Percentiles rank a stretch among this genome's conserved stretches.
phyloP scores from a whole-genome alignment of 2,113 vertebrate species.

The Calypte anna region DNA sequence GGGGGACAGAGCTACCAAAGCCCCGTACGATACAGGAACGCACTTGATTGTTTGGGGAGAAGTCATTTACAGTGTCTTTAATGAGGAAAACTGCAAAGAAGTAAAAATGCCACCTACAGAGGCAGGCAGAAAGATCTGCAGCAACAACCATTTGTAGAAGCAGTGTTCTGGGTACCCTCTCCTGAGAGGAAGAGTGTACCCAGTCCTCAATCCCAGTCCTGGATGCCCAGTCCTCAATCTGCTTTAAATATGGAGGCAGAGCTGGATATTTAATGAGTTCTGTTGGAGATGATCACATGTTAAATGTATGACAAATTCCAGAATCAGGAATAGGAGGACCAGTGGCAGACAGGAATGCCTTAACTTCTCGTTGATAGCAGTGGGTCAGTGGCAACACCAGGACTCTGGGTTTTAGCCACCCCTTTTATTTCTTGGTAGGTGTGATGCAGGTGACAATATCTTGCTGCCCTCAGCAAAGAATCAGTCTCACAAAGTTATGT shows the following conservation, averaged over 20 bases:
- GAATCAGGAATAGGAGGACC: not conserved
- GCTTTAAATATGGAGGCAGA: not conserved
- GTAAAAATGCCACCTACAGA: not conserved
- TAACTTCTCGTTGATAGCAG: not conserved
- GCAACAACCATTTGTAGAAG: not conserved
- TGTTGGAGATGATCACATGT: too few relatives aligned
- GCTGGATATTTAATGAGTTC: not conserved
- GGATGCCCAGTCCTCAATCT: not conserved
- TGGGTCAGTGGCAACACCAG: not conserved
- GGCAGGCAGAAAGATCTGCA: not conserved
- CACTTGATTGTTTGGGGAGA: conserved; percentile 46
- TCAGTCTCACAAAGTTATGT: not conserved
- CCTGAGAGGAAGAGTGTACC: not conserved
- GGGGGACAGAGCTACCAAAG: not conserved
- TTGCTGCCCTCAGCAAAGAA: not conserved
- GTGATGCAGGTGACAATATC: not conserved
- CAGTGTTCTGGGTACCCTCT: not conserved
- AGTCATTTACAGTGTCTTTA: conserved; percentile 41
- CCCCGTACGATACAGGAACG: not conserved
- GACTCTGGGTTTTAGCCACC: not conserved
- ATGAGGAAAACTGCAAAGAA: not conserved
- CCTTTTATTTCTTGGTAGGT: not conserved
- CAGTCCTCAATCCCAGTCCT: not conserved
- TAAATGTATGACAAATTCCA: not conserved
- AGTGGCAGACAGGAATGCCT: not conserved